These are phyloP conservation scores for Actinia tenebrosa DNA, from an alignment of 64 coral and sea anemone genomes.

Conservation along the genomic window DNA sequence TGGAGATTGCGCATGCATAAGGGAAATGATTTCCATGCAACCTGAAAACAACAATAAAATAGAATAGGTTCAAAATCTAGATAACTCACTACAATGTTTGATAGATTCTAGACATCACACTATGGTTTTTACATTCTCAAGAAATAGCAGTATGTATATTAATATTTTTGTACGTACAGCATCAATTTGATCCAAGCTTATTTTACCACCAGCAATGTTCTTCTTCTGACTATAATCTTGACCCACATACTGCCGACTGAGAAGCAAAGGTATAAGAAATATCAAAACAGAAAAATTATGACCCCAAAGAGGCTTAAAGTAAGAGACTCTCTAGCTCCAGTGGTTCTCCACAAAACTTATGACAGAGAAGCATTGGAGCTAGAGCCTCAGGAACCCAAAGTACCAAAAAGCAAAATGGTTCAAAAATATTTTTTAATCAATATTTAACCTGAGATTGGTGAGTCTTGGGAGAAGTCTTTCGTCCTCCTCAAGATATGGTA, in stretches of 20 bases:
- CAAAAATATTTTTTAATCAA: too few species aligned
- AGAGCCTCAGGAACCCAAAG: too few species aligned
- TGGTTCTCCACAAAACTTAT: too few species aligned
- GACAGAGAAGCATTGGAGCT: too few species aligned
- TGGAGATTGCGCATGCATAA: conserved; percentile 96
- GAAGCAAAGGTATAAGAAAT: background rate
- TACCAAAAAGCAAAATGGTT: too few species aligned
- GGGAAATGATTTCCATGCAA: conserved; percentile 68
- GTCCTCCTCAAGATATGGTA: conserved; percentile 97
- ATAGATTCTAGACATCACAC: too few species aligned
- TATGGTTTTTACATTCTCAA: too few species aligned
- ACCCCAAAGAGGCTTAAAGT: too few species aligned
- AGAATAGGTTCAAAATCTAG: background rate
- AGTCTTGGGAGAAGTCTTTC: conserved; percentile 88
- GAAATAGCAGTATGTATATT: background rate
- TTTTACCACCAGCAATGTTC: conserved; percentile 60
- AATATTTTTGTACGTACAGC: too few species aligned
- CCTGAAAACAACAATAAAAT: conserved; percentile 36
- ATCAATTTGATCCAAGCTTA: conserved; percentile 87
- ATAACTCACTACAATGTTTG: too few species aligned
- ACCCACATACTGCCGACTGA: conserved; percentile 87
- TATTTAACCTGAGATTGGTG: conserved; percentile 64
- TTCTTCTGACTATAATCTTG: conserved; percentile 83
- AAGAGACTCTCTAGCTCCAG: background rate
- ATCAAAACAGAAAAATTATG: too few species aligned